Conservation (phyloP, 2,113 vertebrate genomes). For the Beaufortia kweichowensis region DNA sequence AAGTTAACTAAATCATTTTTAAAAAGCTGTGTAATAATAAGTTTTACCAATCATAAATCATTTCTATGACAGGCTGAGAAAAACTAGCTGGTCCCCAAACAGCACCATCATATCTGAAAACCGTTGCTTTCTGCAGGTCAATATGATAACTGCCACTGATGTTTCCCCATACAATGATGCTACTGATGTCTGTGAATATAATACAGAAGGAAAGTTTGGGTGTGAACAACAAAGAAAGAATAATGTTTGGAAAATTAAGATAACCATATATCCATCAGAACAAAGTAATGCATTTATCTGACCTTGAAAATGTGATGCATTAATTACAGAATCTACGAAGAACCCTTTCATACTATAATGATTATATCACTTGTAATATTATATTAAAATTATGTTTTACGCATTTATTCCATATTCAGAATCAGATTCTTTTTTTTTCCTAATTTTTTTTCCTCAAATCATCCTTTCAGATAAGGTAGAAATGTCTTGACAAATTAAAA, state of each 20-base stretch:
- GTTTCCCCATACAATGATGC: constrained; percentile 92
- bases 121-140: constrained; percentile 83
- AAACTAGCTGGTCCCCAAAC: constrained; percentile 80
- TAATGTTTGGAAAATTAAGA: not conserved
- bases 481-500: too few species aligned
- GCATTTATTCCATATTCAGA: too few species aligned
- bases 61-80: constrained; percentile 66
- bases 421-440: too few species aligned
- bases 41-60: constrained; percentile 82
- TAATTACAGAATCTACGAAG: too few species aligned
- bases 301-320: not conserved
- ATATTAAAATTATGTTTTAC: too few species aligned
- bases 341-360: too few species aligned
- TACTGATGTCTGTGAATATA: constrained; percentile 74
- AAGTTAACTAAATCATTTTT: too few species aligned
- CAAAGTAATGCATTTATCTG: too few species aligned
- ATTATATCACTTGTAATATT: too few species aligned
- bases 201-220: not conserved
- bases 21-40: too few species aligned
- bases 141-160: constrained; percentile 79
- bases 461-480: too few species aligned
- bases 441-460: too few species aligned
- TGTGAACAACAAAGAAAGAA: not conserved
- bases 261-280: not conserved
- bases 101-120: constrained; percentile 77